Percentiles rank a stretch among this genome's conserved stretches.
Conservation (phyloP, 2,113 vertebrate species). For the Petrocephalus zakoni region DNA sequence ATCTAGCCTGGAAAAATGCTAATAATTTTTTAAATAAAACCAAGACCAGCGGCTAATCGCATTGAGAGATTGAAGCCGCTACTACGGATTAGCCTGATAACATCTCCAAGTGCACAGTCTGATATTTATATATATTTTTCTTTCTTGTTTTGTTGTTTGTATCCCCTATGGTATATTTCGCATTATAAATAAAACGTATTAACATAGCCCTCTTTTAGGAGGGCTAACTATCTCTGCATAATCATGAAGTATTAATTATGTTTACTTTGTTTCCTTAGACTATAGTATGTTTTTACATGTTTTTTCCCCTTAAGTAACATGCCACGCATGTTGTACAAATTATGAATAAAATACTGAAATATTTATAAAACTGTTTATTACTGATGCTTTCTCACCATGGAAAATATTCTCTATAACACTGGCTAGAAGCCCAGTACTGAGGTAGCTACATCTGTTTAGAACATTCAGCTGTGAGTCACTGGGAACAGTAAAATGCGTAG, state of each 20-base stretch:
- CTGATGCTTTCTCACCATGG: not conserved
- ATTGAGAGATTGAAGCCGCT: not conserved
- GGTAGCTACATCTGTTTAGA: not conserved
- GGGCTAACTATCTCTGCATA: not conserved
- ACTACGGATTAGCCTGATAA: not conserved
- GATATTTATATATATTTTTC: not conserved
- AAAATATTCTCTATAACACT: not conserved
- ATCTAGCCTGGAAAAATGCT: not conserved
- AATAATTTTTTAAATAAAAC: not conserved
- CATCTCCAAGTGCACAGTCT: not conserved
- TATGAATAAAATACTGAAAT: slow-evolving; percentile 8
- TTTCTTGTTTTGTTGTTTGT: not conserved
- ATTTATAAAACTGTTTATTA: not conserved
- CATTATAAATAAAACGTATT: not conserved
- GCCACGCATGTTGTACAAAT: not conserved
- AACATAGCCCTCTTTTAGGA: not conserved
- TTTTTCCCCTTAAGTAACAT: not conserved
- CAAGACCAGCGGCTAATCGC: not conserved
- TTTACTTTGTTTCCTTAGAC: not conserved
- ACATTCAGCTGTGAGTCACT: not conserved
- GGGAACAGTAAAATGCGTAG: not conserved
- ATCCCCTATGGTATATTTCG: not conserved
- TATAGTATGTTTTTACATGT: not conserved
- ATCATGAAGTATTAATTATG: not conserved
- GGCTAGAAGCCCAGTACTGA: not conserved